Base-by-base conservation (phyloP, 2,113 vertebrate species). In the Motacilla alba region DNA sequence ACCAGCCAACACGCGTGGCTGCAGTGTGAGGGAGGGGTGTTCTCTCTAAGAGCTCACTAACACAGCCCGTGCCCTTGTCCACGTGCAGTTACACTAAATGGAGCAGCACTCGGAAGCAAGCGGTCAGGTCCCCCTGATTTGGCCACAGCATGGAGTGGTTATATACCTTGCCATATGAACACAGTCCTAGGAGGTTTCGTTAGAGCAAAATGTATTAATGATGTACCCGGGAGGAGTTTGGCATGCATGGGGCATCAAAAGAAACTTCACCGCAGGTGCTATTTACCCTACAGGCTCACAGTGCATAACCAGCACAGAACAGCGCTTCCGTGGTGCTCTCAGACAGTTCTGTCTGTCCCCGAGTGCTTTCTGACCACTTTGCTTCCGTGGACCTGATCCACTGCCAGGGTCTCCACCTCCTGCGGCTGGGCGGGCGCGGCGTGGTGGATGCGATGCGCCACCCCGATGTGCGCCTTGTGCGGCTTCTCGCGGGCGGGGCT, bases 261-360 rank as follows among this genome's bases (percentile, higher is more conserved):
- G 91, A 83, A 93, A 94, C 87, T 80, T 93, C 83, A 95, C 70
- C 83, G 93, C 83, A 87, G 95, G 94, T 89, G 96, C 83, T 92
- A 95, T 49, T 84, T 89, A 96, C 90, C 96, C 94, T 91, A 83
- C 89, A 90, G 95, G 97, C 83, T 97, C 97, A 97, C 96, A 97
- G 98, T 98, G 98, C 97, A 82, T 97, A 85, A 97, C 97, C 97
- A 98, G 98, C 98, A 95, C 76, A 67, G 93, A 97, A 77, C 84
- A 90, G 96, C 93, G 56, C 75, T 53, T 46, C 66, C 87, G 47
- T 96, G 89, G 73, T 22, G 89, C 49, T 20, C 74, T 97, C 96
- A 99, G 98, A 99, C 99, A 98, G 99, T 99, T 98, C 99, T 99
- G 98, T 99, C 99, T 7, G 99, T 95, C 93, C 98, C 99, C 8